Base-by-base conservation (phyloP, 2,797 vertebrate genomes). In the Characodon lateralis region DNA sequence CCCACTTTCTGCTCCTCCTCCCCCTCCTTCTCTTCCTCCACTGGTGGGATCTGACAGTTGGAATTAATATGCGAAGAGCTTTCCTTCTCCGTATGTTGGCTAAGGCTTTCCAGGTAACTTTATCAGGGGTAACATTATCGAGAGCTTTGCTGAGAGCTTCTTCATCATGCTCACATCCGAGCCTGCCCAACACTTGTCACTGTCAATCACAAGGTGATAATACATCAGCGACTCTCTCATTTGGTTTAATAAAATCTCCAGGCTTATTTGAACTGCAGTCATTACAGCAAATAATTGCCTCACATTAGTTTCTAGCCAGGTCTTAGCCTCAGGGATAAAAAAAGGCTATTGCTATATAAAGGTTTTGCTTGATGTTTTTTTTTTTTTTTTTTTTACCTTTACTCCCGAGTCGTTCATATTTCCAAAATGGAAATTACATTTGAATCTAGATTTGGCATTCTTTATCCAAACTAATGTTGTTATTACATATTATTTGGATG, bases 211-310 rank as follows among this genome's bases (percentile, higher is more conserved):
- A 92, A 95, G 93, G 96, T 96, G 97, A 98, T 99, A 98, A 99
- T 97, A 97, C 96, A 97, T 96, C 96, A 95, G 96, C 97, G 96
- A 98, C 97, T 98, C 97, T 97, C 97, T 98, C 97, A 98, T 99
- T 99, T 98, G 97, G 97, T 98, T 98, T 99, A 98, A 99, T 99
- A 98, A 98, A 99, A 98, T 98, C 97, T 98, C 96, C 92, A 93
- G 96, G 97, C 97, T 98, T 98, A 98, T 99, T 98, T 97, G 96
- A 96, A 97, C 96, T 94, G 97, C 97, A 97, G 96, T 98, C 97
- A 97, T 98, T 98, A 98, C 96, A 97, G 96, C 96, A 94, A 96
- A 96, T 99, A 98, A 99, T 98, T 99, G 97, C 97, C 90, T 96
- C 96, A 94, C 94, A 88, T 97, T 74, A 97, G 97, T 96, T 97